Conservation (phyloP, 2,888 invertebrate species). For the Drosophila anomelani region DNA sequence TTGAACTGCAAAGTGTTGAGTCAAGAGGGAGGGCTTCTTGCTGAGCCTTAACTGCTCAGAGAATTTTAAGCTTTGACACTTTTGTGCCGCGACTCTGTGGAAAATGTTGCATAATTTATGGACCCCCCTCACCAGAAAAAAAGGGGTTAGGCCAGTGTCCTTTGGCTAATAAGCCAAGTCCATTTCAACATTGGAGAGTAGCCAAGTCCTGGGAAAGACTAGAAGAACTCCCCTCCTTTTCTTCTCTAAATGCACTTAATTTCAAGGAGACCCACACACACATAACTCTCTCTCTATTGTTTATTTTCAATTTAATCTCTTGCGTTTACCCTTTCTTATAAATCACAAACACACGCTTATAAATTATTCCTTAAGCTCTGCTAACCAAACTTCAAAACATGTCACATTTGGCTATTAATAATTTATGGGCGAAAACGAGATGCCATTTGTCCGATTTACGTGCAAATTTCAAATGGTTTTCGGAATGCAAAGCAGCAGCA, state of each 20-base stretch:
- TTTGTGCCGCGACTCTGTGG: constrained; percentile 9
- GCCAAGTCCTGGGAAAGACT: neutral
- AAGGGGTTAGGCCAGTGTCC: neutral
- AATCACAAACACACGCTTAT: neutral
- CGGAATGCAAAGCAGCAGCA: neutral
- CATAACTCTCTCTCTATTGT: neutral
- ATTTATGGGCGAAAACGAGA: constrained; percentile 8
- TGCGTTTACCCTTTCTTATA: neutral
- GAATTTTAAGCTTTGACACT: constrained; percentile 28
- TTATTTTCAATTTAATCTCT: constrained; percentile 3
- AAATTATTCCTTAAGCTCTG: constrained; percentile 12
- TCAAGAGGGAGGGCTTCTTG: neutral
- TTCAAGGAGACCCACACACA: neutral
- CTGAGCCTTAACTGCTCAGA: neutral
- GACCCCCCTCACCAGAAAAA: neutral
- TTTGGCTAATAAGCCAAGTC: constrained; percentile 11
- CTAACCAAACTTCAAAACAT: constrained; percentile 10
- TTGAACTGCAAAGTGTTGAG: constrained; percentile 50
- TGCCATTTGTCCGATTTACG: constrained; percentile 17
- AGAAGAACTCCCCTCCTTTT: neutral
- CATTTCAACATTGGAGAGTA: neutral
- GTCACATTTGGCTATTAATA: constrained; percentile 6
- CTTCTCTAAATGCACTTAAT: neutral
- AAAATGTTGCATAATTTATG: constrained; percentile 33
- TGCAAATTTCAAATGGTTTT: constrained; percentile 1